These are phyloP conservation scores for Neuroscelio doddi DNA, from an alignment of 2,888 invertebrate genomes.

Conservation along the genomic window DNA sequence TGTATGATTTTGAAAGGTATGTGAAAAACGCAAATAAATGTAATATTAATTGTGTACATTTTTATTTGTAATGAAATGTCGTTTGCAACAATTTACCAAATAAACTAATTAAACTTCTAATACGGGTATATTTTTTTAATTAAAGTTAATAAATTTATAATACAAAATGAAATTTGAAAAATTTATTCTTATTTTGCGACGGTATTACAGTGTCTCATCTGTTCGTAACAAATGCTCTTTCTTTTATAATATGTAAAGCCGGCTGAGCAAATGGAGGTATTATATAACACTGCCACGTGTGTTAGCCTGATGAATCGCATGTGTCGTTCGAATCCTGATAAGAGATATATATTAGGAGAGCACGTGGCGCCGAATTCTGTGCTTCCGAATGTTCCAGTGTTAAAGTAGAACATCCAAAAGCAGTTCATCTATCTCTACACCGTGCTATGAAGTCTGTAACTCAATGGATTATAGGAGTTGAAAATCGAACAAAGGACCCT, in stretches of 20 bases:
- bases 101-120: too few species aligned
- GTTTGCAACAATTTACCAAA: too few species aligned
- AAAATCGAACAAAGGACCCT: constrained; percentile 37
- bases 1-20: not conserved
- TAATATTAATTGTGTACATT: too few species aligned
- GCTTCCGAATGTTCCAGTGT: constrained; percentile 30
- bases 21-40: not conserved
- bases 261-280: constrained; percentile 35
- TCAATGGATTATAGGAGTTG: constrained; percentile 29
- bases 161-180: not conserved
- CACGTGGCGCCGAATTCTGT: constrained; percentile 48
- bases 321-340: constrained; percentile 51
- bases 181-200: constrained; percentile 9
- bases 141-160: too few species aligned
- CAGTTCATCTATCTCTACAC: constrained; percentile 26
- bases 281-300: constrained; percentile 43
- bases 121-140: too few species aligned
- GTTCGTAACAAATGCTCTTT: constrained; percentile 32
- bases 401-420: constrained; percentile 2
- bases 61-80: not conserved
- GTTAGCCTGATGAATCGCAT: constrained; percentile 41
- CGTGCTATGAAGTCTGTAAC: constrained; percentile 13
- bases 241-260: constrained; percentile 41
- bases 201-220: constrained; percentile 16
- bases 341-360: constrained; percentile 50